Evolutionary conservation across 2,888 invertebrate genomes (phyloP).

Genomic region (Hipparchia semele): DNA sequence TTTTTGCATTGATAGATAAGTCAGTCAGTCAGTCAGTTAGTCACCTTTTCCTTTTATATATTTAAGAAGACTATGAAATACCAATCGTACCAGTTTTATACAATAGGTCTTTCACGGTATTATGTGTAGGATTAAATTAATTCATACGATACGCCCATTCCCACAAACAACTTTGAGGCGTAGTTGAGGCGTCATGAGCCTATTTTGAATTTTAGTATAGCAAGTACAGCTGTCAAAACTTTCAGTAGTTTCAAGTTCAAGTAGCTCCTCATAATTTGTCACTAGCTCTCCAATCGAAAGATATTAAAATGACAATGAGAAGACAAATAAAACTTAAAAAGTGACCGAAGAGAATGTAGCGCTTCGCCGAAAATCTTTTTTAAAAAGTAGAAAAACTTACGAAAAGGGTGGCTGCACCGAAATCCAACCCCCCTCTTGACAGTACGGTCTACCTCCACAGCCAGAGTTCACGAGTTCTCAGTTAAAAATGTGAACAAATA

Average conservation of each 20-base stretch:
- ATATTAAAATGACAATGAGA: slow-evolving; percentile 38
- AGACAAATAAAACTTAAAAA: slow-evolving; percentile 39
- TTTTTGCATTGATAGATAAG: too few relatives aligned
- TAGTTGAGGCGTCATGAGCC: too few relatives aligned
- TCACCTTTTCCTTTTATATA: too few relatives aligned
- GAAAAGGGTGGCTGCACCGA: slow-evolving; percentile 72
- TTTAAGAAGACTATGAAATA: too few relatives aligned
- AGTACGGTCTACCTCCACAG: neutral
- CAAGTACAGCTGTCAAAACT: neutral
- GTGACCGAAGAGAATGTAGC: slow-evolving; percentile 43
- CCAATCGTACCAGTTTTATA: too few relatives aligned
- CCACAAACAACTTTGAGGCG: too few relatives aligned
- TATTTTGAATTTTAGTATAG: neutral
- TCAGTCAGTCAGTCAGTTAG: too few relatives aligned
- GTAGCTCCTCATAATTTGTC: neutral
- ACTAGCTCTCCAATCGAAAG: slow-evolving; percentile 3
- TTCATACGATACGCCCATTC: too few relatives aligned
- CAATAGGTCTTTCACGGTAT: too few relatives aligned
- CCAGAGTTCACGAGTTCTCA: neutral
- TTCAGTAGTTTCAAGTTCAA: neutral
- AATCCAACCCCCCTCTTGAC: slow-evolving; percentile 68
- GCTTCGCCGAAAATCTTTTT: slow-evolving; percentile 74
- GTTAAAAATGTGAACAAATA: too few relatives aligned
- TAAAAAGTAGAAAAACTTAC: slow-evolving; percentile 59
- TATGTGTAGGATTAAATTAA: too few relatives aligned